Evolutionary conservation across 2,888 invertebrate genomes (phyloP), one percentile per base, ranked within the genome.

Genomic region (Cheilosia grossa): DNA sequence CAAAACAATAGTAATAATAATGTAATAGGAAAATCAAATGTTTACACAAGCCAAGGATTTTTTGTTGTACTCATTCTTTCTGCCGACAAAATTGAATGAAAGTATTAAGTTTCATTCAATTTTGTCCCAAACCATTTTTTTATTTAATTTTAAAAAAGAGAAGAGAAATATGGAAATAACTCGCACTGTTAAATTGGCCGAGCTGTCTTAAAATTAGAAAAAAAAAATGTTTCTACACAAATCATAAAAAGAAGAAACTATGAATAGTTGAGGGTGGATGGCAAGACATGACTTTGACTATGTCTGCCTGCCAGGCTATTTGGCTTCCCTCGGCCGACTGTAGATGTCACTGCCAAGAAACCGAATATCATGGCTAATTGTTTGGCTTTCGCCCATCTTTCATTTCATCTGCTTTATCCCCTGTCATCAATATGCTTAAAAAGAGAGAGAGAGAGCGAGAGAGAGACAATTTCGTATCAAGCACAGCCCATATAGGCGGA

Each of bases 271-370:
- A 51, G 83, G 69, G 79, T 66, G 82, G 70, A 58, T 27, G 2
- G 30, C 17, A 56, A 3, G 37, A 21, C 27, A 54, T 59, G 44
- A 6, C 51, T 56, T 19, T 66, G 30, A 61, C 33, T 51, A 44
- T n/a, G 42, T 37, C 17, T 54, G 61, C 21, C 44, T 19, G 33
- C 17, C 30, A 47, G 37, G 53, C 74, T 74, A 78, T 66, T 83
- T 79, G 83, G 79, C 79, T 59, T 69, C 51, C n/a, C 10, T 49
- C 21, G 47, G 24, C 54, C 27, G 56, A 44, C 21, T 66, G 33
- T n/a, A 59, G 67, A 79, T 69, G 69, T 64, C 80, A 80, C 44
- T 83, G 83, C 83, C 83, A 79, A 83, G 74, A 83, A 59, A n/a
- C 7, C 44, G 19, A 56, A 49, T 69, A 79, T 82, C 78, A 69